Percentiles rank a stretch among this genome's conserved stretches.
Conservation (phyloP, 2,797 vertebrate genomes). For the Phrynocephalus vlangalii region DNA sequence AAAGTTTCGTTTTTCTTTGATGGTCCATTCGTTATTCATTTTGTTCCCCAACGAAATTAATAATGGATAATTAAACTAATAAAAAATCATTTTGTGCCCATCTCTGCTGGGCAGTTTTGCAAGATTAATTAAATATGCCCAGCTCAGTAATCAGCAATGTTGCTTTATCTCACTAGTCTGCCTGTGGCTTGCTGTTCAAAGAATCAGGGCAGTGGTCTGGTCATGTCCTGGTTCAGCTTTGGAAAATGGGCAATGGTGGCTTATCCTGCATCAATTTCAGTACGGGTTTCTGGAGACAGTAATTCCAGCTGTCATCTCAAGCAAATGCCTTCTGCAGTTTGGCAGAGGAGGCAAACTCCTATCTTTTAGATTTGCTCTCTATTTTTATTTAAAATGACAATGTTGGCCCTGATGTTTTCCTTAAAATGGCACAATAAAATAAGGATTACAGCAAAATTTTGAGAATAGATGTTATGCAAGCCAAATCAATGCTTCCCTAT, state of each 20-base stretch:
- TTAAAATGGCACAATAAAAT: not conserved
- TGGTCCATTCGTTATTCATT: too few species aligned
- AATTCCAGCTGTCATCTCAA: constrained; percentile 12
- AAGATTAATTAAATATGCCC: not conserved
- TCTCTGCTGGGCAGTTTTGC: not conserved
- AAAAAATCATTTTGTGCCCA: too few species aligned
- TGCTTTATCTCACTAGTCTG: not conserved
- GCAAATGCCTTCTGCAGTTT: not conserved
- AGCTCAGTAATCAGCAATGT: not conserved
- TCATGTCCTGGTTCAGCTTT: not conserved
- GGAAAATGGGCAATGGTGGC: not conserved
- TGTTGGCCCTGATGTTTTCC: not conserved
- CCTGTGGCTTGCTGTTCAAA: not conserved
- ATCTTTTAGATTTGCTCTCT: not conserved
- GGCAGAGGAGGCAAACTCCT: rapidly evolving
- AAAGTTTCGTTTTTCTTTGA: too few species aligned
- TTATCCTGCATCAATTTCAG: not conserved
- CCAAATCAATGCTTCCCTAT: not conserved
- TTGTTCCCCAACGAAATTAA: too few species aligned
- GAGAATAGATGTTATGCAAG: not conserved
- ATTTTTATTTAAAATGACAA: not conserved
- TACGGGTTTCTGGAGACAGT: not conserved
- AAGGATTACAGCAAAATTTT: constrained; percentile 17
- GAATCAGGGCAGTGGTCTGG: not conserved
- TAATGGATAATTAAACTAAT: too few species aligned